Conservation (phyloP, 2,113 vertebrate species). For the Pseudolaguvia tuberculata region DNA sequence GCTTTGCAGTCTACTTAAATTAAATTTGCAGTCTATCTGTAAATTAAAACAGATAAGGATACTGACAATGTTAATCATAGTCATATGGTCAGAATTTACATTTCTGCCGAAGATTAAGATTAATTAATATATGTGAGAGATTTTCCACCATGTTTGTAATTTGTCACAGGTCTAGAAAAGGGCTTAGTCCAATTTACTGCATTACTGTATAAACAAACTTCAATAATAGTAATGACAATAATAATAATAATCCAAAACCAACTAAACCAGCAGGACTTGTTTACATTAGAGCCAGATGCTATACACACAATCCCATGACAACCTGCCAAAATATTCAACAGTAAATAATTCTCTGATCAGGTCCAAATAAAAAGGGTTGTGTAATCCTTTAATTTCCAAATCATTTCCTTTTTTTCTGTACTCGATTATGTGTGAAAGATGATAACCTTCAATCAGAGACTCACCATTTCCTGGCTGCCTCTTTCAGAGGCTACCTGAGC, state of each 20-base stretch:
- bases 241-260: background rate
- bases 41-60: too few relatives aligned
- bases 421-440: background rate
- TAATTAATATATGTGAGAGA: background rate
- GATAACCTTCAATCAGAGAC: conserved; percentile 28
- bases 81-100: background rate
- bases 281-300: background rate
- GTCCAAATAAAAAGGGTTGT: background rate
- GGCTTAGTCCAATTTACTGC: background rate
- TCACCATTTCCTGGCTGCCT: conserved; percentile 78
- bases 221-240: too few relatives aligned
- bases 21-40: too few relatives aligned
- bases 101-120: background rate
- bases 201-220: background rate
- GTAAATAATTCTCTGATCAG: background rate
- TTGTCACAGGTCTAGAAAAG: background rate
- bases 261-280: background rate
- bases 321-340: background rate
- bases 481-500: conserved; percentile 70
- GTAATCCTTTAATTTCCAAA: too few relatives aligned
- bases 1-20: too few relatives aligned
- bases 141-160: background rate
- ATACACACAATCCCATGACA: background rate
- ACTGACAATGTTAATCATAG: background rate
- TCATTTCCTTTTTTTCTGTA: background rate